phyloP scores from a whole-genome alignment of 92 coral and sea anemone genomes.

The Actinostola sp. region DNA sequence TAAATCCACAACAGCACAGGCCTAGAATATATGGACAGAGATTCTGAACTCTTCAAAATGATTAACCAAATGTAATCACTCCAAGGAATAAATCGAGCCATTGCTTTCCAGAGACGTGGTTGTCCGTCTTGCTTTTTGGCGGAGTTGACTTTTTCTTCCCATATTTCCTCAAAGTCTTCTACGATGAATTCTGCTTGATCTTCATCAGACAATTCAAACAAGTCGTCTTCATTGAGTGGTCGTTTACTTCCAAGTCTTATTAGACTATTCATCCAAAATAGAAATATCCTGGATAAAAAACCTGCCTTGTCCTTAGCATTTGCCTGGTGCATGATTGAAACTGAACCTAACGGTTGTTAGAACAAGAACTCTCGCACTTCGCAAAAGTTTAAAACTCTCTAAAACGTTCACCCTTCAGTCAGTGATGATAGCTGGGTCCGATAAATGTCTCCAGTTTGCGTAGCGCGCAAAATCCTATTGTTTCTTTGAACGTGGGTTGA shows the following conservation, averaged over 20 bases:
- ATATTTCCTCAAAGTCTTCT: constrained; percentile 14
- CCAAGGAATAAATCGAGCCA: constrained; percentile 7
- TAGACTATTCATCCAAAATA: constrained; percentile 34
- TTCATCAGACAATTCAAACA: constrained; percentile 33
- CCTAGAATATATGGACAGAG: not conserved
- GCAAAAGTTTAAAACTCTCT: no score
- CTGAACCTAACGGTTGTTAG: no score
- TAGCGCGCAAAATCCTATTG: no score
- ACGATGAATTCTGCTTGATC: constrained; percentile 26
- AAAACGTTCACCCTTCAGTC: no score
- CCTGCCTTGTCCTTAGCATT: constrained; percentile 32
- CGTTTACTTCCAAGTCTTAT: constrained; percentile 36
- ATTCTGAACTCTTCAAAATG: not conserved
- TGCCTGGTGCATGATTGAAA: constrained; percentile 1
- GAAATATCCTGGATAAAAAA: constrained; percentile 17
- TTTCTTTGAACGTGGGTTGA: no score
- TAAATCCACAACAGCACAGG: constrained; percentile 18
- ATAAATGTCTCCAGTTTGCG: no score
- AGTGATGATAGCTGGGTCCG: no score
- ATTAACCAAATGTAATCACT: not conserved
- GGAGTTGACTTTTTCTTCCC: constrained; percentile 11
- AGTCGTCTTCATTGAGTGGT: constrained; percentile 27
- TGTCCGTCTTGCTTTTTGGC: not conserved
- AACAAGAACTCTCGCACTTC: no score
- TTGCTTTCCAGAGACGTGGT: constrained; percentile 37